Evolutionary conservation across 2,888 invertebrate species (phyloP), one percentile per base, ranked within the genome.

Genomic region (Hyles lineata): DNA sequence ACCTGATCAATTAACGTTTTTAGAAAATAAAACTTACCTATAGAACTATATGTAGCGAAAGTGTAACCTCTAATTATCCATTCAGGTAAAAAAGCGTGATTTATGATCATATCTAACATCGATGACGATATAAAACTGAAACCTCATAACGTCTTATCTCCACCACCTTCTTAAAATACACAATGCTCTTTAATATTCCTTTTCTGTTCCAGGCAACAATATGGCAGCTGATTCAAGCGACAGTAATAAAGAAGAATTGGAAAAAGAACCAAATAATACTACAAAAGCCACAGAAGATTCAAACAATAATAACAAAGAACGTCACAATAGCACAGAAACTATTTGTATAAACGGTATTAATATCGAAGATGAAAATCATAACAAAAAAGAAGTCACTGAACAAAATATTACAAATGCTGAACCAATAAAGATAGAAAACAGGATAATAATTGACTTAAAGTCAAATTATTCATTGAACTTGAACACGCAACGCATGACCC

Each of bases 381-480:
- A 55, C 6, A 55, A 55, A 15, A 50, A 1, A 67, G 50, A 63
- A 43, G 4, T 23, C 23, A 67, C 1, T 15, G 50, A 67, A 67
- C 15, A 67, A 23, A 23, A 2, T 63, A 43, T 19, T n/a, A 52
- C 61, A 0, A 35, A 50, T 35, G 21, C 23, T 21, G 55, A 62
- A 61, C 61, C 21, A 23, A 62, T 21, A n/a, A 50, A 55, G 21
- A 17, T 52, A n/a, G 55, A n/a, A 17, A 63, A 62, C 32, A 72
- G 62, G 17, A 32, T 52, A 32, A 70, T 15, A 15, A 70, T 50
- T 7, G 70, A 70, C 52, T 25, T 55, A 25, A 73, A 52, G 69
- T 89, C 89, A 2, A 88, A 90, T 70, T 92, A 92, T 72, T 78
- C 43, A 43, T 15, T 43, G 11, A 43, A 43, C 11, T 15, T 43